phyloP scores from a whole-genome alignment of 2,888 invertebrate genomes.

The Ferrisia virgata region DNA sequence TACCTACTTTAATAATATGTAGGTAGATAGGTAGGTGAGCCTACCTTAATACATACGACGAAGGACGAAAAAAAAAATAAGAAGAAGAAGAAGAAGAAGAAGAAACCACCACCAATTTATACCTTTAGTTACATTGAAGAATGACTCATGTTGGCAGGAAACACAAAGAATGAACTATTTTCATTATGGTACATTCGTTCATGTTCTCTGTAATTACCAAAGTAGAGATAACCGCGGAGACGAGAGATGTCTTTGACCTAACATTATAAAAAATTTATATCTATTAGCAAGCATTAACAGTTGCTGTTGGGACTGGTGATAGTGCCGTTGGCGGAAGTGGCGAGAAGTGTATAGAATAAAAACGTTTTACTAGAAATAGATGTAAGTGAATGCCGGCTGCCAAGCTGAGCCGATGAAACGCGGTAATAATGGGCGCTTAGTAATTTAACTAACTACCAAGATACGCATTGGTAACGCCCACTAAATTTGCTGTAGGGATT shows the following conservation, averaged over 20 bases:
- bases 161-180: neutral
- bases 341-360: conserved; percentile 35
- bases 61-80: neutral
- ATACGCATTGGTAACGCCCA: conserved; percentile 43
- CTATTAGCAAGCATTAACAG: conserved; percentile 42
- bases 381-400: conserved; percentile 42
- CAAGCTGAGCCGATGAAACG: conserved; percentile 41
- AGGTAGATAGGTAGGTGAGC: too few relatives aligned
- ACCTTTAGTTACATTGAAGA: neutral
- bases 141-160: neutral
- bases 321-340: conserved; percentile 42
- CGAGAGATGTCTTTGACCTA: conserved; percentile 38
- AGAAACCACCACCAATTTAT: neutral
- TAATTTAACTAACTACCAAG: conserved; percentile 45
- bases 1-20: neutral
- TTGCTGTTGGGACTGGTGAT: conserved; percentile 4
- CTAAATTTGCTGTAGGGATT: conserved; percentile 44
- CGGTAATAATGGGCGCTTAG: conserved; percentile 44
- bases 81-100: neutral
- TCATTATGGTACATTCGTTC: conserved; percentile 30
- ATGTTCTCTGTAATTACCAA: conserved; percentile 8
- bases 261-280: conserved; percentile 42
- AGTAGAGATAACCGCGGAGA: neutral
- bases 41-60: neutral
- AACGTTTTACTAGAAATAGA: conserved; percentile 39